phyloP scores from a whole-genome alignment of 2,888 invertebrate species.

The Dasypolia templi region DNA sequence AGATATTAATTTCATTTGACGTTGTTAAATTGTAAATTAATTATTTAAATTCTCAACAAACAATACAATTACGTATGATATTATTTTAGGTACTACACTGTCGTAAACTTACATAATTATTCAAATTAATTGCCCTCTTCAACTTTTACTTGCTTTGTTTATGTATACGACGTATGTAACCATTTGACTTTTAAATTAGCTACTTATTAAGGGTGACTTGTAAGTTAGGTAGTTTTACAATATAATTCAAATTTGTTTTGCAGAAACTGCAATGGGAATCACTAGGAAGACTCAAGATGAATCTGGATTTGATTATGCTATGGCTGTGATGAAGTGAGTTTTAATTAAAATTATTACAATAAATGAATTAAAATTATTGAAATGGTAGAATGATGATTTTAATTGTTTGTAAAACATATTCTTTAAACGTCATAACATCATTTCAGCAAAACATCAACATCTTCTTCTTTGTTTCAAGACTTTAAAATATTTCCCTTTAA shows the following conservation, averaged over 20 bases:
- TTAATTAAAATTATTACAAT: not conserved
- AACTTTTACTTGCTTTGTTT: constrained; percentile 17
- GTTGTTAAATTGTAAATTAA: not conserved
- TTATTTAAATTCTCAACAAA: not conserved
- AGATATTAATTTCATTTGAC: too few species aligned
- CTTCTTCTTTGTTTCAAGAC: not conserved
- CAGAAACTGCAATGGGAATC: constrained; percentile 96
- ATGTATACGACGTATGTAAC: not conserved
- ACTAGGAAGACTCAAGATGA: constrained; percentile 93
- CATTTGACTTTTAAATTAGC: constrained; percentile 41
- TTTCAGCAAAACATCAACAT: too few species aligned
- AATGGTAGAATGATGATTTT: not conserved
- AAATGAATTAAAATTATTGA: not conserved
- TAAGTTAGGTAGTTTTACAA: too few species aligned
- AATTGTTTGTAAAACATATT: not conserved
- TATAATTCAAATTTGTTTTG: too few species aligned
- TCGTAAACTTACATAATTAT: constrained; percentile 15
- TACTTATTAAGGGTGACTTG: constrained; percentile 37
- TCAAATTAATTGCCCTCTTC: constrained; percentile 39
- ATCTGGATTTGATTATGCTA: constrained; percentile 94
- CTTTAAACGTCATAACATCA: too few species aligned
- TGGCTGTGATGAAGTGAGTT: constrained; percentile 94
- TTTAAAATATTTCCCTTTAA: not conserved
- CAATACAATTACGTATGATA: not conserved
- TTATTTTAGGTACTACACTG: not conserved